Conservation (phyloP, 2,888 invertebrate genomes). For the Tethea ocularis region DNA sequence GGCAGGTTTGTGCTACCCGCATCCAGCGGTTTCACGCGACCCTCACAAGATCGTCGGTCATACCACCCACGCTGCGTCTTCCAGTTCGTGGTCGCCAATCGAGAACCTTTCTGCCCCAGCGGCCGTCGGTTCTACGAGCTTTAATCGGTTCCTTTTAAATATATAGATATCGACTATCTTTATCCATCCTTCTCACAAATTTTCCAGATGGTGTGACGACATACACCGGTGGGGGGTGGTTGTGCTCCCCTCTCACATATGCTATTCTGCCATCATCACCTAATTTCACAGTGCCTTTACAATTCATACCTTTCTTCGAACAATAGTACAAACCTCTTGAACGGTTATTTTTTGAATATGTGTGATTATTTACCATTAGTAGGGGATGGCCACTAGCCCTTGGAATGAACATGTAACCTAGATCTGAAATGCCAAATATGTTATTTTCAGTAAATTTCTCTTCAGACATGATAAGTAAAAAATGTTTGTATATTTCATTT, state of each 20-base stretch:
- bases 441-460: not conserved
- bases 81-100: too few relatives aligned
- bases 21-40: too few relatives aligned
- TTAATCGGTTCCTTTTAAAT: too few relatives aligned
- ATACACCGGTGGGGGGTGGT: conserved; percentile 34
- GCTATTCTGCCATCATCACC: conserved; percentile 12
- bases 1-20: too few relatives aligned
- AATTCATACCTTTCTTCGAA: conserved; percentile 26
- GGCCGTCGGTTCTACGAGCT: too few relatives aligned
- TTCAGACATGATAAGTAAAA: too few relatives aligned
- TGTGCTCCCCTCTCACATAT: conserved; percentile 20
- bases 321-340: conserved; percentile 31
- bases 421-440: conserved; percentile 3
- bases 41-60: too few relatives aligned
- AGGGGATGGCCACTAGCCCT: not conserved
- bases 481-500: too few relatives aligned
- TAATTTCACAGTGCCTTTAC: conserved; percentile 29
- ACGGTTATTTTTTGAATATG: conserved; percentile 22
- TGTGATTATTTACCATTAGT: conserved; percentile 23
- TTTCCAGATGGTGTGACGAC: conserved; percentile 25
- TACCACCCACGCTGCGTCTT: too few relatives aligned
- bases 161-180: not conserved
- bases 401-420: conserved; percentile 8
- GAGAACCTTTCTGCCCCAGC: too few relatives aligned
- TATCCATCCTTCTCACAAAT: not conserved